These are phyloP conservation scores for Ailuropoda melanoleuca DNA, from an alignment of 2,113 vertebrate species.

Conservation along the genomic window DNA sequence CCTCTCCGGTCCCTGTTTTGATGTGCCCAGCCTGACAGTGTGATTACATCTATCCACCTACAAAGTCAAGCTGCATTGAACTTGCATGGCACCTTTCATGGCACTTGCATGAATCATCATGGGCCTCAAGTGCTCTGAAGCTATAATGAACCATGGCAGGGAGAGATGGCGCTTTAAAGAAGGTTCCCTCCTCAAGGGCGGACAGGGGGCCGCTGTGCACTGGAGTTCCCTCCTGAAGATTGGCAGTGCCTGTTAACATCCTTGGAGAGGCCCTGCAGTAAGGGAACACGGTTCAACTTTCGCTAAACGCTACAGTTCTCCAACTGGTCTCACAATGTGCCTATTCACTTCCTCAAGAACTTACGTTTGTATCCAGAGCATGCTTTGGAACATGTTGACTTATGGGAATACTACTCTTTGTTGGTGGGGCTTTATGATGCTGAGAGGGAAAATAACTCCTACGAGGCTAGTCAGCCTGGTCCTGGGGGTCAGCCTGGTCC, in stretches of 20 bases:
- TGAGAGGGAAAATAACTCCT: not conserved
- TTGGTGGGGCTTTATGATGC: not conserved
- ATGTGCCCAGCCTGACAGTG: not conserved
- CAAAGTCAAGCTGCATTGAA: not conserved
- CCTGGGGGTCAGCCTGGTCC: not conserved
- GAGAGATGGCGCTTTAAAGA: not conserved
- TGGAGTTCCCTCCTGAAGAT: not conserved
- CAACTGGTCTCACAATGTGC: not conserved
- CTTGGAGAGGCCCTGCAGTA: not conserved
- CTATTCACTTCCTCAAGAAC: not conserved
- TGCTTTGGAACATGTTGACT: slow-evolving; percentile 16
- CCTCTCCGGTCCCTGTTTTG: not conserved
- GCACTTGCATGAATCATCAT: not conserved
- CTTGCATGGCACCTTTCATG: not conserved
- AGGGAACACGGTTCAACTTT: not conserved
- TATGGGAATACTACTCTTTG: slow-evolving; percentile 3
- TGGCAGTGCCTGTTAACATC: not conserved
- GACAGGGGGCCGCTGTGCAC: not conserved
- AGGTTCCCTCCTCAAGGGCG: not conserved
- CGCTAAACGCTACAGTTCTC: not conserved
- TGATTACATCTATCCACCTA: not conserved
- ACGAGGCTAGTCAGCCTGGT: not conserved
- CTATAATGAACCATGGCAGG: not conserved
- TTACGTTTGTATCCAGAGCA: not conserved
- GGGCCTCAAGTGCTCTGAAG: slow-evolving; percentile 3